Percentiles rank a stretch among this genome's conserved stretches.
Evolutionary conservation across 2,797 vertebrate genomes (phyloP).

Genomic region (Bufotes viridis): DNA sequence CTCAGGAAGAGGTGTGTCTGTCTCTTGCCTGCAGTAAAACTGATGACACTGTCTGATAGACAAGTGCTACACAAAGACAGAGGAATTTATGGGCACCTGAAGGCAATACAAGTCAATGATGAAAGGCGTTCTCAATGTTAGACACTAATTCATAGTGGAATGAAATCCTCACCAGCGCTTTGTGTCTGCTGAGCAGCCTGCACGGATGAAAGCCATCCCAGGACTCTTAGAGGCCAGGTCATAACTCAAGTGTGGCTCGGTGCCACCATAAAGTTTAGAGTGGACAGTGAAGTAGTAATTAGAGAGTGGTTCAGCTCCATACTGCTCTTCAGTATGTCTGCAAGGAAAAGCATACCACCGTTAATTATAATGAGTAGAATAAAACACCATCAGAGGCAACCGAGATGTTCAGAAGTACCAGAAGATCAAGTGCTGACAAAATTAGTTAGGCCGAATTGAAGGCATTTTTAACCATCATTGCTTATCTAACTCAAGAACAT

Average conservation of each 20-base stretch:
- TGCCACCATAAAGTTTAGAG: slow-evolving; percentile 69
- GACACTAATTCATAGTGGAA: slow-evolving; percentile 75
- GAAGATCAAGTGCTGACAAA: not conserved
- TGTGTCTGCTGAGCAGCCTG: slow-evolving; percentile 66
- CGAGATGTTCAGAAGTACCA: not conserved
- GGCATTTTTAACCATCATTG: too few species aligned
- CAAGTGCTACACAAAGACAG: slow-evolving; percentile 75
- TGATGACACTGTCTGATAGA: slow-evolving; percentile 77
- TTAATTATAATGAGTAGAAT: not conserved
- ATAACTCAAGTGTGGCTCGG: slow-evolving; percentile 64
- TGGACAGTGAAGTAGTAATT: slow-evolving; percentile 56
- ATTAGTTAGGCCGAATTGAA: not conserved
- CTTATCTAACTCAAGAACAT: too few species aligned
- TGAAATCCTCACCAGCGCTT: slow-evolving; percentile 71
- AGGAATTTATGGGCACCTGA: slow-evolving; percentile 79
- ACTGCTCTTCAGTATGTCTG: not conserved
- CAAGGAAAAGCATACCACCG: not conserved
- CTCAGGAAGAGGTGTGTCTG: slow-evolving; percentile 78
- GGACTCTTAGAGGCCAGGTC: slow-evolving; percentile 65
- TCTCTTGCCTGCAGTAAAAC: slow-evolving; percentile 77
- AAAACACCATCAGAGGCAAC: not conserved
- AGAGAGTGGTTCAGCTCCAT: slow-evolving; percentile 59
- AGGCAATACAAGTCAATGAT: slow-evolving; percentile 76
- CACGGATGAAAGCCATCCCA: slow-evolving; percentile 70
- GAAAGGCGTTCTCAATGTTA: slow-evolving; percentile 74